phyloP scores from a whole-genome alignment of 1,140 invertebrate genomes.

The Parasteatoda tepidariorum region DNA sequence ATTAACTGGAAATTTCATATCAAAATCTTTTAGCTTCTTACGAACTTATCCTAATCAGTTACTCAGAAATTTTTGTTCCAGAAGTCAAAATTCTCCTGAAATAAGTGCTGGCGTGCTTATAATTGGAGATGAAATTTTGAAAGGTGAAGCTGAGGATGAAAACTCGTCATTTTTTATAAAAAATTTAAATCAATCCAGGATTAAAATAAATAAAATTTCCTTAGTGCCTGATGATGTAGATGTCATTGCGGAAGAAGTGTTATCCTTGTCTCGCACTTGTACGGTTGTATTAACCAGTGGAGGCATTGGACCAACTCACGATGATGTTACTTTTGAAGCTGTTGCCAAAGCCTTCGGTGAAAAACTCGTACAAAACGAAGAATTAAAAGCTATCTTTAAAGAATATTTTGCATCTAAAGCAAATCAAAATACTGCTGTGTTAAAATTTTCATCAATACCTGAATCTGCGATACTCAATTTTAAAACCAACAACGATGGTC shows the following conservation, averaged over 20 bases:
- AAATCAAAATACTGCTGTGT: conserved; percentile 4
- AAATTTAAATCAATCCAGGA: conserved; percentile 75
- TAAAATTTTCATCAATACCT: conserved; percentile 66
- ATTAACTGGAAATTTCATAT: too few species aligned
- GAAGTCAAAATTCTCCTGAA: neutral
- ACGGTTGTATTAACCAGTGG: conserved; percentile 82
- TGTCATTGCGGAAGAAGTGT: conserved; percentile 77
- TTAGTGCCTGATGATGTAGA: conserved; percentile 79
- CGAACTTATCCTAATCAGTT: too few species aligned
- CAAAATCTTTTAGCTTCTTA: too few species aligned
- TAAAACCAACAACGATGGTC: conserved; percentile 25
- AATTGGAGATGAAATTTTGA: conserved; percentile 87
- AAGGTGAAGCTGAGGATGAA: conserved; percentile 80
- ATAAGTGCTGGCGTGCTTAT: conserved; percentile 71
- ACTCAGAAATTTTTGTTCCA: neutral
- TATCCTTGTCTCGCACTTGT: conserved; percentile 74
- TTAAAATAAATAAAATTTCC: conserved; percentile 78
- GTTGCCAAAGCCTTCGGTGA: conserved; percentile 79
- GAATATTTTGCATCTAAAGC: conserved; percentile 21
- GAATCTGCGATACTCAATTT: conserved; percentile 64
- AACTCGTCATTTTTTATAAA: conserved; percentile 79
- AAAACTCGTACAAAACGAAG: conserved; percentile 71
- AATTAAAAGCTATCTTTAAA: neutral
- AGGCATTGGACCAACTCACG: conserved; percentile 87
- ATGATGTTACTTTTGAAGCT: conserved; percentile 87